Evolutionary conservation across 2,113 vertebrate species (phyloP), one percentile per base, ranked within the genome.

Genomic region (Caloenas nicobarica): DNA sequence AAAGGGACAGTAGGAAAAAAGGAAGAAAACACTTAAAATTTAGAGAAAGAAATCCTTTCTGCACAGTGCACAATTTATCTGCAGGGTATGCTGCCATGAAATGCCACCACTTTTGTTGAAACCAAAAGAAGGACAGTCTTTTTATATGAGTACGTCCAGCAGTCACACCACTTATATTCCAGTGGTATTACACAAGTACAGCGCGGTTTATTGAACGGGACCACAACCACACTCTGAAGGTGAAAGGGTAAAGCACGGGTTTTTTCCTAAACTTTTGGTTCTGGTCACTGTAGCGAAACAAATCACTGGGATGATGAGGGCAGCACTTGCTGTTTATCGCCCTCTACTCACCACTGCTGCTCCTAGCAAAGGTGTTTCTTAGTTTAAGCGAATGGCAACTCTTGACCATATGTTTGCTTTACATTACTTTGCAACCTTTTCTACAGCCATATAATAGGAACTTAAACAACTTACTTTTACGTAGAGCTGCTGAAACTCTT

Each of bases 401-500:
- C 46, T 46, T 78, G 7, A 86, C 33, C 9, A 10, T 34, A 33
- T 18, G 44, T 58, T 78, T 84, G 34, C 29, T 42, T 74, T 40
- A 70, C 13, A 36, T 53, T 29, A 42, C 16, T 57, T 68, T 28
- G 31, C 9, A 57, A 79, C 16, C 18, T 80, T 36, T 84, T 51
- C 58, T 62, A 62, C 8, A 4, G 26, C 25, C 54, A 28, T 48
- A 80, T 8, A 92, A 88, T 31, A 85, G 16, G 25, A 93, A 79
- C 8, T 69, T 78, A 66, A 86, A 53, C 23, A 81, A 77, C 97
- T 91, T 97, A 99, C 99, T 99, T 99, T 99, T 85, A 99, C 99
- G 23, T 99, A 99, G 88, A 99, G 99, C 96, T 99, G 99, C 96
- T 99, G 99, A 96, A 99, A 99, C 89, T 98, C 98, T 19, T 98